Evolutionary conservation across 2,113 vertebrate genomes (phyloP).

Genomic region (Gymnocephalus cernua): DNA sequence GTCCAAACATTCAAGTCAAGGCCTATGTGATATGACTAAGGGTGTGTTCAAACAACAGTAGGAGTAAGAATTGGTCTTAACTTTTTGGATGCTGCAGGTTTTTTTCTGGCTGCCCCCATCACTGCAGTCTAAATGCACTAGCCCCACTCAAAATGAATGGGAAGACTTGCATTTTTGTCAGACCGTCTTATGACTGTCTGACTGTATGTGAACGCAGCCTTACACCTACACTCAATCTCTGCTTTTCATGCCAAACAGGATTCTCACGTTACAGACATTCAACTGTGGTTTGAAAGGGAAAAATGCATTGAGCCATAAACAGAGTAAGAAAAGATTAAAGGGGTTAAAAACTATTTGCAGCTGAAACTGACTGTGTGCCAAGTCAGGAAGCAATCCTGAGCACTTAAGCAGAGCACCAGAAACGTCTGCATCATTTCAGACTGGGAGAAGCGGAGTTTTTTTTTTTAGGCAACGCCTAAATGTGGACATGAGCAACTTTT

Average conservation of each 20-base stretch:
- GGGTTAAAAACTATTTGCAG: slow-evolving; percentile 8
- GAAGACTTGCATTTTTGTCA: too few relatives aligned
- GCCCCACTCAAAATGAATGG: too few relatives aligned
- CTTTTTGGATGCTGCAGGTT: too few relatives aligned
- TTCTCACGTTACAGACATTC: slow-evolving; percentile 36
- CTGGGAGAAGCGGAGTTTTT: slow-evolving; percentile 57
- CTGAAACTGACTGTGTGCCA: slow-evolving; percentile 2
- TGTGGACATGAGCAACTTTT: slow-evolving; percentile 56
- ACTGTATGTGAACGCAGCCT: too few relatives aligned
- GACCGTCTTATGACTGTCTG: too few relatives aligned
- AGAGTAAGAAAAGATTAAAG: slow-evolving; percentile 27
- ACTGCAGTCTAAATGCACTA: too few relatives aligned
- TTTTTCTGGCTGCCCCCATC: too few relatives aligned
- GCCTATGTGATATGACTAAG: slow-evolving; percentile 16
- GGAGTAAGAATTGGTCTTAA: too few relatives aligned
- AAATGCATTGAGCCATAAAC: slow-evolving; percentile 19
- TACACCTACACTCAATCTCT: slow-evolving; percentile 11
- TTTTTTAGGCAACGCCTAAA: slow-evolving; percentile 54
- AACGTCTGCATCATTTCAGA: slow-evolving; percentile 52
- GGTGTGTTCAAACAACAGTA: too few relatives aligned
- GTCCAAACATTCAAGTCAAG: slow-evolving; percentile 23
- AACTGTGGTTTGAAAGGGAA: slow-evolving; percentile 16
- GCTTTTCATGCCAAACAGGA: slow-evolving; percentile 53
- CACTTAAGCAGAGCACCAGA: slow-evolving; percentile 19
- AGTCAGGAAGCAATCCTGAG: slow-evolving; percentile 41